Evolutionary conservation across 2,888 invertebrate species (phyloP).

Genomic region (Cheilosia urbana): DNA sequence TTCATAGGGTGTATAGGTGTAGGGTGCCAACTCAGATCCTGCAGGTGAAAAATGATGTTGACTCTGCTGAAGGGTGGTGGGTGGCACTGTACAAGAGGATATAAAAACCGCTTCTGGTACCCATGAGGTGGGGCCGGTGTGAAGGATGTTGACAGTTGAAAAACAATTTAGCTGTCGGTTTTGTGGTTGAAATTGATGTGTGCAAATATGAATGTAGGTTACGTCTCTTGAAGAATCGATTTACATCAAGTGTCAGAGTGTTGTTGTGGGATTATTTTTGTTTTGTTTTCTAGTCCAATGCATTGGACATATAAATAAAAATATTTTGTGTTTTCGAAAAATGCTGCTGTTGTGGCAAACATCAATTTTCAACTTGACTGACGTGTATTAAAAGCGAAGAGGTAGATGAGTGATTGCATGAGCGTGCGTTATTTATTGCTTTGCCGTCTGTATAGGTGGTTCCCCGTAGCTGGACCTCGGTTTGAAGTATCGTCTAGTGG

Average conservation of each 20-base stretch:
- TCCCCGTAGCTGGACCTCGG: background rate
- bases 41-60: conserved; percentile 70
- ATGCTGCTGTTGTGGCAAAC: background rate
- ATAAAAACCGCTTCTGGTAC: background rate
- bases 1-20: conserved; percentile 10
- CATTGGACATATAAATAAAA: background rate
- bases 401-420: conserved; percentile 25
- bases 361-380: conserved; percentile 43
- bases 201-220: background rate
- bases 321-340: background rate
- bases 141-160: conserved; percentile 65
- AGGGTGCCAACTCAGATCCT: conserved; percentile 36
- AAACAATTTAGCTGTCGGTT: conserved; percentile 67
- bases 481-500: no score
- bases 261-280: conserved; percentile 8
- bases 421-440: conserved; percentile 43
- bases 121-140: background rate
- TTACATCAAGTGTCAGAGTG: conserved; percentile 49
- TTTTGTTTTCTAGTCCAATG: background rate
- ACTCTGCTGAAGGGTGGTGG: conserved; percentile 25
- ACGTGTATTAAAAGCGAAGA: conserved; percentile 44
- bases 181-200: conserved; percentile 52
- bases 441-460: background rate
- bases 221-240: conserved; percentile 42
- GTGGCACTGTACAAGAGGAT: background rate